Percentiles rank a stretch among this genome's conserved stretches.
phyloP scores from a whole-genome alignment of 2,113 vertebrate genomes.

The Amphiprion ocellaris region DNA sequence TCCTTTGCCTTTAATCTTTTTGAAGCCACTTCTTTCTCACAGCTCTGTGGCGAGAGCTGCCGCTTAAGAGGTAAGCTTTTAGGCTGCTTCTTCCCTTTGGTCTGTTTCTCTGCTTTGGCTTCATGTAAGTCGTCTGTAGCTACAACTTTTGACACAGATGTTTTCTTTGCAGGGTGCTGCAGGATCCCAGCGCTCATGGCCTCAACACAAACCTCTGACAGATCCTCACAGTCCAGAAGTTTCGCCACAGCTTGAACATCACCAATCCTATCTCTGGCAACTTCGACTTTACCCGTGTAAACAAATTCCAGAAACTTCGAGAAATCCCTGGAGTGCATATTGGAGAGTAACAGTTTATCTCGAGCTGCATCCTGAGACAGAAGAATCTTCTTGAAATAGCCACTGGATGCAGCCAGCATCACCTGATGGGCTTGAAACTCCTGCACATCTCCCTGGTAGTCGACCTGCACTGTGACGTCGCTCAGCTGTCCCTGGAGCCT shows the following conservation, averaged over 20 bases:
- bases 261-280: constrained; percentile 87
- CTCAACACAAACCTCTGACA: constrained; percentile 87
- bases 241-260: constrained; percentile 88
- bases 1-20: constrained; percentile 16
- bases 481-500: constrained; percentile 90
- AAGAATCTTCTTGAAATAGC: constrained; percentile 92
- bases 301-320: constrained; percentile 93
- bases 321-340: constrained; percentile 87
- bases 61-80: constrained; percentile 25
- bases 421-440: constrained; percentile 94
- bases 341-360: constrained; percentile 85
- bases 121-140: not conserved
- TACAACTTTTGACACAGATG: not conserved
- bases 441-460: constrained; percentile 87
- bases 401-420: constrained; percentile 94
- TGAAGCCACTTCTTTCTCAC: constrained; percentile 9
- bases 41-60: constrained; percentile 11
- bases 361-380: constrained; percentile 82
- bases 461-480: constrained; percentile 92
- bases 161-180: not conserved
- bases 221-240: constrained; percentile 90
- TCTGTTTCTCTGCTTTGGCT: not conserved
- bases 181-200: constrained; percentile 41
- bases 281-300: constrained; percentile 91
- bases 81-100: constrained; percentile 29